A percentile compares a stretch with the other conserved stretches of the same genome.
These are phyloP conservation scores for Stenichneumon culpator DNA, from an alignment of 2,888 invertebrate genomes.

Conservation along the genomic window DNA sequence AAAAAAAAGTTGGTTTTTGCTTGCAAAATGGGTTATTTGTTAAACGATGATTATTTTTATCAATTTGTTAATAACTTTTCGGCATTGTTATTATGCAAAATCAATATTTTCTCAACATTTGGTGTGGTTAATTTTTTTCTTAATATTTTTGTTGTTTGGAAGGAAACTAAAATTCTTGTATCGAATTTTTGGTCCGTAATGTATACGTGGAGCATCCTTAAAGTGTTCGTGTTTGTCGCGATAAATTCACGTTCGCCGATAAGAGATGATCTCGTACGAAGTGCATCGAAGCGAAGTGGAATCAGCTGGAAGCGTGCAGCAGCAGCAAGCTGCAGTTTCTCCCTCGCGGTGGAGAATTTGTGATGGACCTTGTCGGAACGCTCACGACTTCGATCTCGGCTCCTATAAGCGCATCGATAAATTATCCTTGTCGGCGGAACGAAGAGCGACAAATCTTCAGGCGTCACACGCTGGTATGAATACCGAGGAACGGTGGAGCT, in stretches of 20 bases:
- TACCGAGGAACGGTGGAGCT: neutral
- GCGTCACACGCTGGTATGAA: neutral
- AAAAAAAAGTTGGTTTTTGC: too few relatives aligned
- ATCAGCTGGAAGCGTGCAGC: neutral
- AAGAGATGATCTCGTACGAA: conserved; percentile 35
- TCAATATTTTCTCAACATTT: too few relatives aligned
- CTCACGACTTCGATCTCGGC: neutral
- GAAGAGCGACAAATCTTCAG: conserved; percentile 22
- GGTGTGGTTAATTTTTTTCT: too few relatives aligned
- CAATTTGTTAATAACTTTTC: too few relatives aligned
- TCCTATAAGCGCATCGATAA: conserved; percentile 1
- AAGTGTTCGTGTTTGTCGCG: conserved; percentile 50
- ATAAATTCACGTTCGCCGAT: conserved; percentile 56
- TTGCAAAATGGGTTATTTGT: too few relatives aligned
- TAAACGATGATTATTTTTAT: too few relatives aligned
- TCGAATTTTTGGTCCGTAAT: too few relatives aligned
- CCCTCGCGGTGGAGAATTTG: conserved; percentile 22
- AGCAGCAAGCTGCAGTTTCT: conserved; percentile 1
- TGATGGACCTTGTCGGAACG: neutral
- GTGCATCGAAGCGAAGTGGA: conserved; percentile 18
- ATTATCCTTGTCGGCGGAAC: conserved; percentile 8
- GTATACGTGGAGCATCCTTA: too few relatives aligned
- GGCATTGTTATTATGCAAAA: too few relatives aligned
- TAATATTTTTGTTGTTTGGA: too few relatives aligned
- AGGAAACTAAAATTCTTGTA: too few relatives aligned